Conservation (phyloP, 2,888 invertebrate species). For the Tuberolachnus salignus region DNA sequence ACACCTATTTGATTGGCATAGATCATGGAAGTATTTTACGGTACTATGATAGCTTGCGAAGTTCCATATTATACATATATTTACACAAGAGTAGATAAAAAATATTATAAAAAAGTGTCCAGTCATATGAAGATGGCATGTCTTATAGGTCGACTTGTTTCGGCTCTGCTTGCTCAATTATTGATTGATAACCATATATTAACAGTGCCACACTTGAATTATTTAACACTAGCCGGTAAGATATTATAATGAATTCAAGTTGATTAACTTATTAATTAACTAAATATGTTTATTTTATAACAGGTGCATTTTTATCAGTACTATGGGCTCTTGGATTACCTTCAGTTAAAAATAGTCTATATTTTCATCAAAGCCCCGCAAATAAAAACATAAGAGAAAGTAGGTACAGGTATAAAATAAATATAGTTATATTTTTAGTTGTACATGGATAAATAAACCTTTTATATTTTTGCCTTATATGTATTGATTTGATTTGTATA, state of each 20-base stretch:
- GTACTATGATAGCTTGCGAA: slow-evolving; percentile 65
- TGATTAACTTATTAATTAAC: slow-evolving; percentile 4
- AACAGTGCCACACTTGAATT: slow-evolving; percentile 63
- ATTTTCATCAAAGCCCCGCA: slow-evolving; percentile 61
- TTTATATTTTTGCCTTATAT: too few relatives aligned
- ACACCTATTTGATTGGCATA: slow-evolving; percentile 58
- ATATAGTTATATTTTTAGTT: too few relatives aligned
- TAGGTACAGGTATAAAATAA: not conserved
- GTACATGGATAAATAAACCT: too few relatives aligned
- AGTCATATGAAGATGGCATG: slow-evolving; percentile 64
- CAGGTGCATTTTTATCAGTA: slow-evolving; percentile 61
- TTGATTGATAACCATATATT: slow-evolving; percentile 57
- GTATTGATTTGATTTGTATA: too few relatives aligned
- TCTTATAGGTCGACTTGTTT: slow-evolving; percentile 63
- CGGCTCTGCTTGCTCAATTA: slow-evolving; percentile 63
- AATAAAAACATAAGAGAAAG: slow-evolving; percentile 18
- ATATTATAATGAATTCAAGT: not conserved
- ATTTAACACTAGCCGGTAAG: slow-evolving; percentile 63
- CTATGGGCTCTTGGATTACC: slow-evolving; percentile 62
- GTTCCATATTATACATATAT: slow-evolving; percentile 67
- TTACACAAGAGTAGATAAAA: slow-evolving; percentile 64
- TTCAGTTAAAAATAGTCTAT: slow-evolving; percentile 62
- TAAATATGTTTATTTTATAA: slow-evolving; percentile 23
- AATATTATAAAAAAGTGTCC: slow-evolving; percentile 64
- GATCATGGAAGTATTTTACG: slow-evolving; percentile 63